Evolutionary conservation across 2,797 vertebrate genomes (phyloP), one percentile per base, ranked within the genome.

Genomic region (Ceryle rudis): DNA sequence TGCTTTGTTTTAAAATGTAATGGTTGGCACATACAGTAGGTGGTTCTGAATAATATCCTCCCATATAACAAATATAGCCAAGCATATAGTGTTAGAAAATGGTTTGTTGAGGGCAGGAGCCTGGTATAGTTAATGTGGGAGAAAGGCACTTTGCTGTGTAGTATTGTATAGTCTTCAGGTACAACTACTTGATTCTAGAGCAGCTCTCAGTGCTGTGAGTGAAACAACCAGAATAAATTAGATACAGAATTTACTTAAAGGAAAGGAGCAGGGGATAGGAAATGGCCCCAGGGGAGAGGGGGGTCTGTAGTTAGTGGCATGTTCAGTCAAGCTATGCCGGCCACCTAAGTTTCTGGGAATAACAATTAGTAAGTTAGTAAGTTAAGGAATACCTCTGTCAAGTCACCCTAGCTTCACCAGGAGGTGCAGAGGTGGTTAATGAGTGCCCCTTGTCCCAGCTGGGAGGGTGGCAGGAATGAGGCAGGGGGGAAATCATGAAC

Each of bases 261-360:
- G 35, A 64, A 85, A 47, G 64, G 28, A 46, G 11, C 7, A n/a
- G 31, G 18, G 8, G 11, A 65, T 28, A 18, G 26, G n/a, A 93
- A 79, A n/a, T 10, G 5, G 15, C 25, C 46, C 18, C 0, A 0
- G 52, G 25, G 10, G 47, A n/a, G 37, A 11, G 26, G 5, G 19
- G 18, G 4, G 6, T 46, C 31, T 64, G 28, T 81, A 25, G 12
- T 37, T 70, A 42, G 57, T 55, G 55, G 8, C 28, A 31, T 2
- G 4, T 42, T 79, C 41, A 52, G 28, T 23, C 41, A 80, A 0
- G 0, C 11, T 54, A 9, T 47, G 28, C 13, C 0, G 7, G 10
- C 7, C 42, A n/a, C 33, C 20, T 60, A 29, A 31, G 72, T 69
- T 90, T 89, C 41, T 70, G 66, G 35, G 31, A 70, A 81, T 35